phyloP scores from a whole-genome alignment of 2,888 invertebrate species.

The Pycnomerus fuliginosus region DNA sequence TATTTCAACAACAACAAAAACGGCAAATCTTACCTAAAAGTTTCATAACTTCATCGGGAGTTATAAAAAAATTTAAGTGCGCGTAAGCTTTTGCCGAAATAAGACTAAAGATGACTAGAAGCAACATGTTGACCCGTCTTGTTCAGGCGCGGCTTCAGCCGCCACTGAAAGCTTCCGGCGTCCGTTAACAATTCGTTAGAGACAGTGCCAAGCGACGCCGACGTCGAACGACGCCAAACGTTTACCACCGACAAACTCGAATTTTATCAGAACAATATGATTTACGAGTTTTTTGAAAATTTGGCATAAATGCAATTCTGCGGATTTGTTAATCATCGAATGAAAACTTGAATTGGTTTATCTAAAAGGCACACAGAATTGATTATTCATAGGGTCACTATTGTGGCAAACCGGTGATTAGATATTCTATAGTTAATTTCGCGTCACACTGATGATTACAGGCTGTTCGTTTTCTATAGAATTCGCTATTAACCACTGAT shows the following conservation, averaged over 20 bases:
- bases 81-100: conserved; percentile 55
- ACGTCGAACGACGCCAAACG: conserved; percentile 20
- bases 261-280: background rate
- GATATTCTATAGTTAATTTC: no score
- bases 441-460: no score
- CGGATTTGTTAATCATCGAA: no score
- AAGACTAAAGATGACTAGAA: conserved; percentile 33
- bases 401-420: no score
- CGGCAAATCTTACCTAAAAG: conserved; percentile 67
- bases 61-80: conserved; percentile 79
- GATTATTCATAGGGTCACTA: no score
- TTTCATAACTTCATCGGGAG: conserved; percentile 77
- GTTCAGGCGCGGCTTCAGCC: conserved; percentile 49
- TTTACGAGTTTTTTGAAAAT: no score
- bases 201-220: conserved; percentile 16
- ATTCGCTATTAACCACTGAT: no score
- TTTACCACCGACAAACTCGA: conserved; percentile 9
- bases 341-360: no score
- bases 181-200: conserved; percentile 24
- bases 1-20: conserved; percentile 4
- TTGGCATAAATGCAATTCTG: no score
- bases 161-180: conserved; percentile 40
- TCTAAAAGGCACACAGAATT: no score
- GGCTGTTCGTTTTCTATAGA: no score
- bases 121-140: conserved; percentile 24